phyloP scores from a whole-genome alignment of 2,113 vertebrate species.

The Albula glossodonta region DNA sequence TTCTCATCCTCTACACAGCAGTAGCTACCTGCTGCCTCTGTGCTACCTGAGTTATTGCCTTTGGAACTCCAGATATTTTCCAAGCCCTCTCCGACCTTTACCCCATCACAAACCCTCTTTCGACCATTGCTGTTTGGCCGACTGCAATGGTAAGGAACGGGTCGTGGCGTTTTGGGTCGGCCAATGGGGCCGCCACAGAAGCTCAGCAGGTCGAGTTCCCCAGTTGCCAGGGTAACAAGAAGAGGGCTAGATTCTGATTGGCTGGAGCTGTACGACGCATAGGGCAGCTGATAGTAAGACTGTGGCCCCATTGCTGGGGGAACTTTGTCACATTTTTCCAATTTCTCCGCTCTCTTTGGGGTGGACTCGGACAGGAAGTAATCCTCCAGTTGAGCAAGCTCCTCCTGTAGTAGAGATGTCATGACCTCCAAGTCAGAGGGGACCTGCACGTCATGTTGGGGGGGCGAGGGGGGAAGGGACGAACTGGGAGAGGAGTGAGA shows the following conservation, averaged over 20 bases:
- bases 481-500: conserved; percentile 72
- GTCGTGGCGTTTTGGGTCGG: conserved; percentile 72
- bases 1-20: conserved; percentile 67
- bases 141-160: conserved; percentile 73
- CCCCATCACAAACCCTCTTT: conserved; percentile 60
- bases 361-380: conserved; percentile 84
- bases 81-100: conserved; percentile 70
- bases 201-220: conserved; percentile 77
- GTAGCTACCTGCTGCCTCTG: conserved; percentile 72
- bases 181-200: conserved; percentile 73
- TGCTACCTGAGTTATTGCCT: conserved; percentile 74
- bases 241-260: conserved; percentile 73
- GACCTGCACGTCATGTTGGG: conserved; percentile 76
- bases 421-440: conserved; percentile 89
- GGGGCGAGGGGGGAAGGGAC: conserved; percentile 72
- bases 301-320: conserved; percentile 73
- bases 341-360: conserved; percentile 73
- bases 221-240: conserved; percentile 77
- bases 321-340: conserved; percentile 76
- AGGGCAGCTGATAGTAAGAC: conserved; percentile 73
- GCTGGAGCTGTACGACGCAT: conserved; percentile 69
- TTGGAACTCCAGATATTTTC: conserved; percentile 73
- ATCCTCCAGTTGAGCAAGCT: conserved; percentile 91
- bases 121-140: conserved; percentile 61
- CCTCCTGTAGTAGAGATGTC: conserved; percentile 86